phyloP scores from a whole-genome alignment of 2,113 vertebrate genomes.

The Atractosteus spatula region DNA sequence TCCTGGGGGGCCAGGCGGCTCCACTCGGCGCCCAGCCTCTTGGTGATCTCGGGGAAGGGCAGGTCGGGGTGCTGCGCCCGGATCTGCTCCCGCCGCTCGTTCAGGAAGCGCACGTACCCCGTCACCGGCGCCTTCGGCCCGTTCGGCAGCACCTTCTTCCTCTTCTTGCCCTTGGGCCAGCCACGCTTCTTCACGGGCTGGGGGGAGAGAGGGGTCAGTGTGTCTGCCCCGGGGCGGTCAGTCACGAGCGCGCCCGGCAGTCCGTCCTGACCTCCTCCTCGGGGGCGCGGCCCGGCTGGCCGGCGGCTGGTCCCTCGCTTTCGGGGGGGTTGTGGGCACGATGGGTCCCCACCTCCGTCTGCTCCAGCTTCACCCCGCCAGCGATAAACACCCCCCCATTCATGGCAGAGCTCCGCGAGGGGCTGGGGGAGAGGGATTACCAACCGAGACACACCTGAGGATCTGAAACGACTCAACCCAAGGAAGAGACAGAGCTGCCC shows the following conservation, averaged over 20 bases:
- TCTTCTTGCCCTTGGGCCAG: constrained; percentile 97
- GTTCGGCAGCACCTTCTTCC: constrained; percentile 94
- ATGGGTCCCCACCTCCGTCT: constrained; percentile 55
- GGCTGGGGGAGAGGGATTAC: constrained; percentile 7
- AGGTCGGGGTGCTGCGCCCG: constrained; percentile 85
- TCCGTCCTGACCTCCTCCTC: constrained; percentile 58
- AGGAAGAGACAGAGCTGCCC: too few relatives aligned
- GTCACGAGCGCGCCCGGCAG: background rate
- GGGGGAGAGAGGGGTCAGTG: constrained; percentile 7
- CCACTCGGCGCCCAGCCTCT: constrained; percentile 93
- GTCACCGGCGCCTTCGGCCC: constrained; percentile 96
- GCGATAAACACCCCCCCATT: constrained; percentile 37
- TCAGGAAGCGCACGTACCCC: constrained; percentile 90
- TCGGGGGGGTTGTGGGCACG: constrained; percentile 55
- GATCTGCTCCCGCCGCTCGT: constrained; percentile 89
- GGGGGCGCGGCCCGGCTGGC: constrained; percentile 4
- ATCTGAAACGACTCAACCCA: too few relatives aligned
- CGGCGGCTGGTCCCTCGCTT: constrained; percentile 9
- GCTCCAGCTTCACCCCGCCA: constrained; percentile 73
- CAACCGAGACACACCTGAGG: background rate
- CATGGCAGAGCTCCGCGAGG: background rate
- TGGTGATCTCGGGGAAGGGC: constrained; percentile 95
- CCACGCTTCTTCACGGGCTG: constrained; percentile 93
- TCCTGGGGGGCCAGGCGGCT: constrained; percentile 83
- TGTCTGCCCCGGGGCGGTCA: constrained; percentile 4